Percentiles rank a stretch among this genome's conserved stretches.
Conservation (phyloP, 2,797 vertebrate species). For the Sebastes minor region DNA sequence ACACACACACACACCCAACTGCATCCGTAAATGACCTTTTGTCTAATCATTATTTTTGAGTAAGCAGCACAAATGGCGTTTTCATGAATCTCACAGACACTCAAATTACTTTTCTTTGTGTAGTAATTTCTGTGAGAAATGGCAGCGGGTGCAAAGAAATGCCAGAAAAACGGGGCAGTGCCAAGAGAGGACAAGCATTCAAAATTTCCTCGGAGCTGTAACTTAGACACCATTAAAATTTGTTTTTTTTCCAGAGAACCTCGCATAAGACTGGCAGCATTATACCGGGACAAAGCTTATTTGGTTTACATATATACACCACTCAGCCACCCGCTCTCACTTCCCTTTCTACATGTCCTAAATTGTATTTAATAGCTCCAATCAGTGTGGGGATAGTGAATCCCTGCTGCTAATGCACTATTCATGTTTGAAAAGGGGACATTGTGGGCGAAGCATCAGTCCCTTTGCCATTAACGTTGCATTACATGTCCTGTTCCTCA, state of each 20-base stretch:
- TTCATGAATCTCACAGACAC: constrained; percentile 55
- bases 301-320: constrained; percentile 43
- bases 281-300: constrained; percentile 50
- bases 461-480: constrained; percentile 62
- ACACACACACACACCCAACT: not conserved
- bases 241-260: constrained; percentile 26
- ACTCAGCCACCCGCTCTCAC: constrained; percentile 50
- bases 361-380: constrained; percentile 75
- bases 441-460: constrained; percentile 45
- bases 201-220: constrained; percentile 51
- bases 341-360: constrained; percentile 50
- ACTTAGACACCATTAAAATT: constrained; percentile 65
- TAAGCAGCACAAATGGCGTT: constrained; percentile 56
- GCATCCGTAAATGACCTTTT: constrained; percentile 58
- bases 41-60: constrained; percentile 62
- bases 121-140: constrained; percentile 50
- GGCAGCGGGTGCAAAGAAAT: constrained; percentile 38
- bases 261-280: constrained; percentile 47
- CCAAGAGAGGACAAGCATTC: constrained; percentile 36
- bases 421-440: constrained; percentile 50
- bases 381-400: constrained; percentile 53
- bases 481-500: constrained; percentile 57
- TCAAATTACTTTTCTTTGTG: constrained; percentile 50
- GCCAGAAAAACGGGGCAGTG: constrained; percentile 29
- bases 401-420: constrained; percentile 68